Conservation (phyloP, 2,888 invertebrate species). For the Apamea monoglypha region DNA sequence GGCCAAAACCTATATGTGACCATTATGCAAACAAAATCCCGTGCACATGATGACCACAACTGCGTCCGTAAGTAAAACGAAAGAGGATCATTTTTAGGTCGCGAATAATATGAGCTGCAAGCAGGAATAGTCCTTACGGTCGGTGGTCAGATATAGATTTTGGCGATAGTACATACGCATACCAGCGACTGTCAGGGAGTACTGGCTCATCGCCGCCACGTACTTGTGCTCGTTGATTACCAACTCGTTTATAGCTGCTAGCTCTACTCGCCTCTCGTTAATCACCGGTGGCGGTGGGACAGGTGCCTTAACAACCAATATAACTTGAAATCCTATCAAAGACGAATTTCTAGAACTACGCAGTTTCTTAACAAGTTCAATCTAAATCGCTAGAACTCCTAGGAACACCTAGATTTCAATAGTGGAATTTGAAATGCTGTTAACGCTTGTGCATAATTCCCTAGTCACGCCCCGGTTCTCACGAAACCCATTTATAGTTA, state of each 20-base stretch:
- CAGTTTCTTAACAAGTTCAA: conserved; percentile 26
- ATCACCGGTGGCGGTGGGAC: neutral
- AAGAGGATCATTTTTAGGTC: no score
- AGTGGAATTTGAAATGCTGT: conserved; percentile 9
- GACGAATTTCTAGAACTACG: neutral
- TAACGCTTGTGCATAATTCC: conserved; percentile 2
- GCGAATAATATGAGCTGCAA: no score
- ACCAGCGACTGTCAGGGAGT: neutral
- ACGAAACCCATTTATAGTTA: conserved; percentile 18
- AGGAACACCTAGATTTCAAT: conserved; percentile 6
- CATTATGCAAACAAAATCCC: no score
- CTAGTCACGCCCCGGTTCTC: neutral
- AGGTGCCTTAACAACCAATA: neutral
- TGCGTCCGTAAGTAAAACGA: no score
- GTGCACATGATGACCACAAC: no score
- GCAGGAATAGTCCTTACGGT: no score
- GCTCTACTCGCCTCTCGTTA: neutral
- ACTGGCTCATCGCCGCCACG: neutral
- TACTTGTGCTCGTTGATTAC: neutral
- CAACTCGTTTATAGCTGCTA: neutral
- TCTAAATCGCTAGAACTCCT: neutral
- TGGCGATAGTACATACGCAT: no score
- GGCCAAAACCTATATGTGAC: no score
- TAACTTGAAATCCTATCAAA: conserved; percentile 3
- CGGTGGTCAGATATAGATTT: no score